Conservation (phyloP, 2,888 invertebrate species). For the Pediacus dermestoides region DNA sequence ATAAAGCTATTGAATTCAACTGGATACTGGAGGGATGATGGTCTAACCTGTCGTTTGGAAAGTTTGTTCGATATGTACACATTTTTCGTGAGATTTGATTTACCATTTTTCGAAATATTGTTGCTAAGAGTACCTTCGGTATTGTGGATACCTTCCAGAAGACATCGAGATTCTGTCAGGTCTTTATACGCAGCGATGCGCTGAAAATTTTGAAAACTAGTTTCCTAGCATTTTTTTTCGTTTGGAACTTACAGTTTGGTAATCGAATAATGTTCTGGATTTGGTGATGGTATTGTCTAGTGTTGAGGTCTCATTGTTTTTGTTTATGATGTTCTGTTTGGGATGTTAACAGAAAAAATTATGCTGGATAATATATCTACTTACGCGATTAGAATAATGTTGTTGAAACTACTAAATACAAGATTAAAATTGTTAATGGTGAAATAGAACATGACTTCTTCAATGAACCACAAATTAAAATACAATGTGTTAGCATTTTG, state of each 20-base stretch:
- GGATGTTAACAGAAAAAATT: background rate
- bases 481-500: slow-evolving; percentile 15
- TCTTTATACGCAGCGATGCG: slow-evolving; percentile 50
- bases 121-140: slow-evolving; percentile 25
- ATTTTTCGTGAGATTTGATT: slow-evolving; percentile 1
- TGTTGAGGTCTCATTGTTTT: slow-evolving; percentile 17
- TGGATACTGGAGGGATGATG: slow-evolving; percentile 8
- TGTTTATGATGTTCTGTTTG: slow-evolving; percentile 27
- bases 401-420: too few species aligned
- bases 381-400: slow-evolving; percentile 7
- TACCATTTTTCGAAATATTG: slow-evolving; percentile 5
- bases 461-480: slow-evolving; percentile 27
- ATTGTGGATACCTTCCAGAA: slow-evolving; percentile 46
- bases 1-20: slow-evolving; percentile 5
- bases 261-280: slow-evolving; percentile 37
- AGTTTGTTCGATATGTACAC: slow-evolving; percentile 38
- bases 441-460: slow-evolving; percentile 27
- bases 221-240: background rate
- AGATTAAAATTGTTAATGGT: slow-evolving; percentile 15
- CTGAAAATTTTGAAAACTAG: slow-evolving; percentile 35
- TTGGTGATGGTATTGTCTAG: slow-evolving; percentile 23
- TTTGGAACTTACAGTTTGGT: slow-evolving; percentile 41
- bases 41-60: slow-evolving; percentile 49
- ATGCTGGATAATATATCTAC: slow-evolving; percentile 1
- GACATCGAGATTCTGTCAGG: slow-evolving; percentile 45